These are phyloP conservation scores for Alviniconcha strummeri DNA, from an alignment of 2,888 invertebrate species.

Conservation along the genomic window DNA sequence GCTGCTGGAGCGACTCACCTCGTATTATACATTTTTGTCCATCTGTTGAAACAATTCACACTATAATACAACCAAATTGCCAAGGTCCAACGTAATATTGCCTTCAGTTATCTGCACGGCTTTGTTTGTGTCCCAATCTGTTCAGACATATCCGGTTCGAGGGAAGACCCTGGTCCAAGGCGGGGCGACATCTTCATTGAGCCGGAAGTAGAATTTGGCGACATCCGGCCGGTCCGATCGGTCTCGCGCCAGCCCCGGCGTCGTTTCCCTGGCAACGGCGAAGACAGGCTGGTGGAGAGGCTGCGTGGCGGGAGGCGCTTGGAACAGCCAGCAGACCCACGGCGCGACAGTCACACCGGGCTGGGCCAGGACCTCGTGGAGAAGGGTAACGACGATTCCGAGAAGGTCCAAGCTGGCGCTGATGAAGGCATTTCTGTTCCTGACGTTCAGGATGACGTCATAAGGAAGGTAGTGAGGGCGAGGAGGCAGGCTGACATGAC, in stretches of 20 bases:
- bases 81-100: too few species aligned
- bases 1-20: too few species aligned
- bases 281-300: too few species aligned
- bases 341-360: background rate
- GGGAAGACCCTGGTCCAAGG: constrained; percentile 18
- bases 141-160: too few species aligned
- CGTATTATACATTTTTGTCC: too few species aligned
- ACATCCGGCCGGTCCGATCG: constrained; percentile 14
- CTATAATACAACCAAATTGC: too few species aligned
- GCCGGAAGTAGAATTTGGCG: constrained; percentile 19
- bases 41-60: too few species aligned
- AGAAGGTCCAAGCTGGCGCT: background rate
- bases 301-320: too few species aligned
- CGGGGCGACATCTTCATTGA: constrained; percentile 25
- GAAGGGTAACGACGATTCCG: background rate
- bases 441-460: background rate
- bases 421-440: background rate
- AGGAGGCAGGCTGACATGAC: background rate
- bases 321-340: too few species aligned
- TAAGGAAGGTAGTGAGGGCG: background rate
- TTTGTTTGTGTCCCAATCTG: too few species aligned
- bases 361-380: background rate
- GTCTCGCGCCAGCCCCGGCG: background rate
- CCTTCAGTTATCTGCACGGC: too few species aligned
- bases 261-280: background rate